phyloP scores from a whole-genome alignment of 2,113 vertebrate species.

The Ovis aries region ARS-UI_Ramb_v3.0 NC_056054.1:104263501-104264000 shows the following conservation, averaged over 20 bases:
- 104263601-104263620: neutral
- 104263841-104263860: neutral
- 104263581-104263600: neutral
- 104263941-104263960: neutral
- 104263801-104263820: neutral
- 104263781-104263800: neutral
- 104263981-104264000: neutral
- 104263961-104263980: neutral
- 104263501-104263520: neutral
- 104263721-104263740: neutral
- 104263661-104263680: neutral
- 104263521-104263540: neutral
- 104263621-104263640: neutral
- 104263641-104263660: neutral
- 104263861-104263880: neutral
- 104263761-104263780: neutral
- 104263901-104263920: neutral
- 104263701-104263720: neutral
- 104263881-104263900: neutral
- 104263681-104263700: neutral
- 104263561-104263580: neutral
- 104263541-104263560: neutral
- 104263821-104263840: neutral
- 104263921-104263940: neutral
- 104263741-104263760: neutral